Conservation (phyloP, 2,797 vertebrate species). For the Novumbra hubbsi region DNA sequence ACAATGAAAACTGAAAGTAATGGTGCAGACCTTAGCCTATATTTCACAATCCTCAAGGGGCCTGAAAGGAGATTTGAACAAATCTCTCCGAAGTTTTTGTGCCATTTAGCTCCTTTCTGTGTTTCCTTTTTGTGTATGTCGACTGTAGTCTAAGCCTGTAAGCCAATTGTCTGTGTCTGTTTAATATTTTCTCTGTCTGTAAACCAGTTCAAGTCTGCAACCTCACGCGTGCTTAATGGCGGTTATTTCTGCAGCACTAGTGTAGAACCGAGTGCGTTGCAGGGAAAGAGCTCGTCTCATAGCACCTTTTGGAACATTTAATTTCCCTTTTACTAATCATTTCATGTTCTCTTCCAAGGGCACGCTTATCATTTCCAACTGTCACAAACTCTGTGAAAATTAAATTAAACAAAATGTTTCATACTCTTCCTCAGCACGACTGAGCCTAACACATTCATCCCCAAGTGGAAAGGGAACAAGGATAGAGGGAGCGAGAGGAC, state of each 20-base stretch:
- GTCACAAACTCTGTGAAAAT: conserved; percentile 46
- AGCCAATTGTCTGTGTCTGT: too few relatives aligned
- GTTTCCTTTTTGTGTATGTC: too few relatives aligned
- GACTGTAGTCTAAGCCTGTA: too few relatives aligned
- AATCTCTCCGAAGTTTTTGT: too few relatives aligned
- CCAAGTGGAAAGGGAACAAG: background rate
- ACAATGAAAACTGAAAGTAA: background rate
- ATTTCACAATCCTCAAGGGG: background rate
- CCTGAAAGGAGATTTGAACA: too few relatives aligned
- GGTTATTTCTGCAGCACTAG: background rate
- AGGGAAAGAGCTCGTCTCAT: conserved; percentile 26
- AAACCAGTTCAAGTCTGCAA: too few relatives aligned
- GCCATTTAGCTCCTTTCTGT: too few relatives aligned
- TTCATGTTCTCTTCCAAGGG: conserved; percentile 27
- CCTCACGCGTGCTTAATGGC: conserved; percentile 34
- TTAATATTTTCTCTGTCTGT: too few relatives aligned
- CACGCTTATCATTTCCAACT: conserved; percentile 40
- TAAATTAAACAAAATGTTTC: conserved; percentile 41
- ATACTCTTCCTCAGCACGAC: conserved; percentile 12
- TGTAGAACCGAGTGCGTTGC: too few relatives aligned
- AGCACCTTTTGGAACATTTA: conserved; percentile 55
- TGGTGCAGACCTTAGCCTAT: background rate
- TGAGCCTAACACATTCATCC: conserved; percentile 22
- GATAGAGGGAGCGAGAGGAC: background rate
- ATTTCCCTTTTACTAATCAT: conserved; percentile 58